Conservation (phyloP, 1,140 invertebrate species). For the Caenorhabditis briggsae region DNA sequence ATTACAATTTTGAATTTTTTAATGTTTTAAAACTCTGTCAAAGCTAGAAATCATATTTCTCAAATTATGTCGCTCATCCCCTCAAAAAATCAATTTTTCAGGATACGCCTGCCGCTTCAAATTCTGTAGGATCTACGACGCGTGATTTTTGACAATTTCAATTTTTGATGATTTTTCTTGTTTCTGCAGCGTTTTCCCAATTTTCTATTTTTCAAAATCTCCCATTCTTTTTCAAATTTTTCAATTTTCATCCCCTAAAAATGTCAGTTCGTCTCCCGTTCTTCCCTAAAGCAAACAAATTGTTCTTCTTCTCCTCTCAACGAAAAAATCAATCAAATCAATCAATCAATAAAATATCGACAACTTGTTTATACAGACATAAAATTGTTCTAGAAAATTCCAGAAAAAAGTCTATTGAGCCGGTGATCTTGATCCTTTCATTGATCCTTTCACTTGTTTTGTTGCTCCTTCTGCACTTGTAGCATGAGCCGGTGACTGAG, state of each 20-base stretch:
- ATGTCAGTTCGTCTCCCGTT: slow-evolving; percentile 11
- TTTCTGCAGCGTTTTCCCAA: slow-evolving; percentile 49
- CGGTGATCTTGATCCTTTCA: background rate
- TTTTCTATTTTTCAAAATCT: background rate
- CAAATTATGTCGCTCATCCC: no score
- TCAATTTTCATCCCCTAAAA: background rate
- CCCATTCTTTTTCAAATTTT: background rate
- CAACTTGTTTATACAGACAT: slow-evolving; percentile 22
- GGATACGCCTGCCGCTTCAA: slow-evolving; percentile 72
- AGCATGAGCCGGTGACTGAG: no score
- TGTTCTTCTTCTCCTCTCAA: background rate
- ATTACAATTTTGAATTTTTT: no score
- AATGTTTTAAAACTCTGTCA: no score
- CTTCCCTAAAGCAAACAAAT: background rate
- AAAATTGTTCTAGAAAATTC: no score
- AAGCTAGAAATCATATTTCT: no score
- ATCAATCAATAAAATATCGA: background rate
- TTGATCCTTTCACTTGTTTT: background rate
- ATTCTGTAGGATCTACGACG: slow-evolving; percentile 70
- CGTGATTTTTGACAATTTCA: background rate
- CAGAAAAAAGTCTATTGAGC: no score
- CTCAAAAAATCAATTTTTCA: slow-evolving; percentile 23
- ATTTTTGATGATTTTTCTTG: background rate
- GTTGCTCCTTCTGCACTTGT: background rate
- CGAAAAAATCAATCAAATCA: no score